Evolutionary conservation across 1,140 invertebrate species (phyloP).

Genomic region (Agrilus planipennis): DNA sequence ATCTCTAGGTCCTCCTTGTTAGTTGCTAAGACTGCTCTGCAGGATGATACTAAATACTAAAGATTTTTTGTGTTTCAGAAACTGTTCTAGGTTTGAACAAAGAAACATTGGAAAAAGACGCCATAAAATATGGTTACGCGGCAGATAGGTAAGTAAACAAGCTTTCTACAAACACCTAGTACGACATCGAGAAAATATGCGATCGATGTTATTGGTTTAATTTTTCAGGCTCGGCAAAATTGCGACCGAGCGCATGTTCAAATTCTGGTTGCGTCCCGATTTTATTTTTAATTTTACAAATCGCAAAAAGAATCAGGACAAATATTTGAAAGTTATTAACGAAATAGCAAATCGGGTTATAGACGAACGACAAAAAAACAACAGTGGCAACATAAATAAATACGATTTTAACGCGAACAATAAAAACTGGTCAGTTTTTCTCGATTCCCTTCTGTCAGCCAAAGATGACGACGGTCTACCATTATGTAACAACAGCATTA

Average conservation of each 20-base stretch:
- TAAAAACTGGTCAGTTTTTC: conserved; percentile 32
- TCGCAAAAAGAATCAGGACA: conserved; percentile 45
- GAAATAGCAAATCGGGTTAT: conserved; percentile 17
- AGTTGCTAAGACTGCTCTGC: too few relatives aligned
- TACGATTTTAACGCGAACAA: too few relatives aligned
- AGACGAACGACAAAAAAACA: conserved; percentile 8
- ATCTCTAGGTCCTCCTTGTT: too few relatives aligned
- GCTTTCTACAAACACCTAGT: neutral
- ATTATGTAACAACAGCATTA: conserved; percentile 42
- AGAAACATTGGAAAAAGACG: conserved; percentile 46
- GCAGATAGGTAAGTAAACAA: conserved; percentile 42
- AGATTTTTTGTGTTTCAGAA: conserved; percentile 32
- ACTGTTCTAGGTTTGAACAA: conserved; percentile 61
- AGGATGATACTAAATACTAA: too few relatives aligned
- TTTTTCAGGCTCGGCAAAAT: conserved; percentile 12
- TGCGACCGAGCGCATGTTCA: conserved; percentile 13
- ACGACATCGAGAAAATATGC: neutral
- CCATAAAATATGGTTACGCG: conserved; percentile 58
- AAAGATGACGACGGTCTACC: conserved; percentile 27
- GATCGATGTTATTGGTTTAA: too few relatives aligned
- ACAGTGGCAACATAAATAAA: conserved; percentile 1
- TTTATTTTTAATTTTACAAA: conserved; percentile 13
- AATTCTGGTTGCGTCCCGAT: conserved; percentile 17
- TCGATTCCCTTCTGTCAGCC: conserved; percentile 49
- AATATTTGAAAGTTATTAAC: conserved; percentile 44